Conservation (phyloP, 2,113 vertebrate genomes). For the Craseonycteris thonglongyai region DNA sequence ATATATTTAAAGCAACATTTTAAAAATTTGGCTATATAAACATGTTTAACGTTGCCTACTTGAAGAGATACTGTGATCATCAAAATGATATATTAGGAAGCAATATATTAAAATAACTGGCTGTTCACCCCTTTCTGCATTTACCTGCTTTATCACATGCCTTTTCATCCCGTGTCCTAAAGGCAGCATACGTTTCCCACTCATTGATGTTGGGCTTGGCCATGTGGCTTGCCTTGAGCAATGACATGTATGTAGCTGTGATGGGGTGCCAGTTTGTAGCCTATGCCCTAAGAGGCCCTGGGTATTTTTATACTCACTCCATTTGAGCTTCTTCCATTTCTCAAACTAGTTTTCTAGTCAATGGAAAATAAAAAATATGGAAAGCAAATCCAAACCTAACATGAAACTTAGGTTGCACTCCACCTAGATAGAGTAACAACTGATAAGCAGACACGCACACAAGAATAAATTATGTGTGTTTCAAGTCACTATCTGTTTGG, state of each 20-base stretch:
- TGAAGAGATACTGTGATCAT: neutral
- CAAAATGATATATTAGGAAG: neutral
- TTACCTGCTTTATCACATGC: neutral
- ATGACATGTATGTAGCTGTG: neutral
- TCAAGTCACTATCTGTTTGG: neutral
- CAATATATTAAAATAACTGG: neutral
- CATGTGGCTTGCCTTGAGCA: neutral
- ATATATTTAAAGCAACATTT: neutral
- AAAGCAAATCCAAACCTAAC: neutral
- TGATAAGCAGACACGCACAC: neutral
- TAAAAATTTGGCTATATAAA: neutral
- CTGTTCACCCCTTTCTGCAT: neutral
- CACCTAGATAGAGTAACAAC: neutral
- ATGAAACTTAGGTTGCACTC: neutral
- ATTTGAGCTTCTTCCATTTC: neutral
- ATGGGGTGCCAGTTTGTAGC: neutral
- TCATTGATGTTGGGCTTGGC: neutral
- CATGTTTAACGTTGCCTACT: neutral
- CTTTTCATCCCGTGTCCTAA: neutral
- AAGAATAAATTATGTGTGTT: neutral
- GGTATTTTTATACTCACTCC: neutral
- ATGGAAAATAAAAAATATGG: neutral
- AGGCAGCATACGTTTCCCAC: neutral
- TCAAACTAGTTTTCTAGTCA: neutral
- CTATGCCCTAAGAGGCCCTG: neutral